A percentile compares a stretch with the other conserved stretches of the same genome.
These are phyloP conservation scores for Adineta ricciae DNA, from an alignment of 2,888 invertebrate species.

Conservation along the genomic window DNA sequence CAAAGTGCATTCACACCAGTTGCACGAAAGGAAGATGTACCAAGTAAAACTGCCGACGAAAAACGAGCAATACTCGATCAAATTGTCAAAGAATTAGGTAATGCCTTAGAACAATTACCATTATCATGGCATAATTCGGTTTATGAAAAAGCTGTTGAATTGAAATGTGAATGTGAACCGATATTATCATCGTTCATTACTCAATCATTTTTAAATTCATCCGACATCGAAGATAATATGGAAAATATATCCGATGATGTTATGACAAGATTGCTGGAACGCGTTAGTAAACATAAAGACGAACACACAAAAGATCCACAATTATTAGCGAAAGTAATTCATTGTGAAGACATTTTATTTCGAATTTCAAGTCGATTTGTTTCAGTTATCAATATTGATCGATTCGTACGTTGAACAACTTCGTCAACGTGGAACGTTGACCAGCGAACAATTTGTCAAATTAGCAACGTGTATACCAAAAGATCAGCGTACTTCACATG, in stretches of 20 bases:
- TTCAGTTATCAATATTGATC: not conserved
- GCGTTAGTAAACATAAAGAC: not conserved
- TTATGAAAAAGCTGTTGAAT: not conserved
- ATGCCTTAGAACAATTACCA: not conserved
- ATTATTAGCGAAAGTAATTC: not conserved
- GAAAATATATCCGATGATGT: not conserved
- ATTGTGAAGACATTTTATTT: no score
- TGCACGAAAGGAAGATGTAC: not conserved
- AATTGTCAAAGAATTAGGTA: not conserved
- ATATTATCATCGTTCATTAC: not conserved
- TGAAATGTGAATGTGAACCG: slow-evolving; percentile 8
- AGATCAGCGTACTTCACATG: slow-evolving; percentile 19
- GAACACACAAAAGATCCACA: not conserved
- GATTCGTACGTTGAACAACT: slow-evolving; percentile 8
- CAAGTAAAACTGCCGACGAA: not conserved
- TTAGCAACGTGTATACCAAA: slow-evolving; percentile 16
- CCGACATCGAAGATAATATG: not conserved
- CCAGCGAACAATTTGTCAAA: slow-evolving; percentile 12
- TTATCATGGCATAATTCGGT: not conserved
- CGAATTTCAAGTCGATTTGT: not conserved
- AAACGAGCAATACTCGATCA: not conserved
- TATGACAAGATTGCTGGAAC: not conserved
- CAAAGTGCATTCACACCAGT: not conserved
- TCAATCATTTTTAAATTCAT: not conserved
- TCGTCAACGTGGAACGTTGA: not conserved